phyloP scores from a whole-genome alignment of 2,888 invertebrate species.

The Nephrotoma appendiculata region DNA sequence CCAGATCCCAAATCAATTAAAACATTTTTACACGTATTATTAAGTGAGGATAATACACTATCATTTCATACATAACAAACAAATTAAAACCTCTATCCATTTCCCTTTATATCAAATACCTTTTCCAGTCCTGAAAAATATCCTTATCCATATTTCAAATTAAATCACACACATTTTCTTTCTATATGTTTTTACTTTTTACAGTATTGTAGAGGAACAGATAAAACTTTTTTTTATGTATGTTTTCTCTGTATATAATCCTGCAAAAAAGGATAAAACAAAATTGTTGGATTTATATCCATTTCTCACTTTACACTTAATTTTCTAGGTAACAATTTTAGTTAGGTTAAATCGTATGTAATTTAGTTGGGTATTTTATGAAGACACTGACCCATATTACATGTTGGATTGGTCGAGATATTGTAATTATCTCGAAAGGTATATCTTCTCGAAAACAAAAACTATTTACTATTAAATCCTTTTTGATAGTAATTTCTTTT shows the following conservation, averaged over 20 bases:
- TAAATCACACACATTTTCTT: background rate
- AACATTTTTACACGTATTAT: background rate
- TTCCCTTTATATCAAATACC: background rate
- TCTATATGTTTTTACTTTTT: background rate
- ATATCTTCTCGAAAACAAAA: background rate
- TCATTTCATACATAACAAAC: background rate
- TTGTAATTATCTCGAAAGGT: background rate
- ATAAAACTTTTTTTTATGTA: background rate
- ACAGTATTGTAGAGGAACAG: background rate
- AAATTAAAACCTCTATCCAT: background rate
- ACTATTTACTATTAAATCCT: background rate
- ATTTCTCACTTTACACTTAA: background rate
- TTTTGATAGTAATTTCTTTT: background rate
- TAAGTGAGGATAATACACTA: background rate
- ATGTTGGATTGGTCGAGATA: background rate
- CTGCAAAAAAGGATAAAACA: background rate
- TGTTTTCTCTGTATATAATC: background rate
- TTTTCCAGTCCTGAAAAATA: background rate
- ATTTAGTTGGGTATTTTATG: background rate
- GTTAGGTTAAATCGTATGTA: background rate
- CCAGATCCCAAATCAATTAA: background rate
- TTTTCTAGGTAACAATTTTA: background rate
- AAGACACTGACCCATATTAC: background rate
- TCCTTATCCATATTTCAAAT: background rate
- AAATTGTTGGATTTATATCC: background rate